Base-by-base conservation (phyloP, 2,113 vertebrate genomes). In the Pluvialis apricaria region DNA sequence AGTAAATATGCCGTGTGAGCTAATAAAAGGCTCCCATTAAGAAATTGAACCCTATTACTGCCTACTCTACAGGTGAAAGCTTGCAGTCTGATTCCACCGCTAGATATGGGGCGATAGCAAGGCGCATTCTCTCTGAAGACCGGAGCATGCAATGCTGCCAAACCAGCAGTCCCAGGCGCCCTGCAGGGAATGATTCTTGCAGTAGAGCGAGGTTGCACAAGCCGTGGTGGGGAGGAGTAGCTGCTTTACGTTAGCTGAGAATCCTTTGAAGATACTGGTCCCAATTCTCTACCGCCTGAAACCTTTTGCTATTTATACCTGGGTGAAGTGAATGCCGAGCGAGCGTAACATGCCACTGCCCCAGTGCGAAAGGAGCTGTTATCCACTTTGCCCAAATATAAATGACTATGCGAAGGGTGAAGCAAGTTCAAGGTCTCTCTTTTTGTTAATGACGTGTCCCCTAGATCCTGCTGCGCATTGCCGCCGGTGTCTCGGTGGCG, bases 1-100 rank as follows among this genome's bases (percentile, higher is more conserved):
- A 82, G 87, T 91, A 93, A 95, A 80, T 94, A 90, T 0, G 1
- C 81, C 68, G 71, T 47, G 81, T 82, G 79, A 96, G 65, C 88
- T 96, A 91, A 96, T 93, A 96, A 96, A 97, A 95, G 92, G 94
- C 90, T 97, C 68, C 73, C 69, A 76, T 96, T 94, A 94, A 94
- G 94, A 96, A 93, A 86, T 4, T 54, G 94, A 96, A 86, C 92
- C 87, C 88, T 96, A 49, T 86, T 96, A 88, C 92, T 86, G 88
- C 72, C 88, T 94, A 4, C 70, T 96, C 78, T 75, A 68, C 92
- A 93, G 84, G 70, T 95, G 96, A 90, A 95, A 96, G 84, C 94
- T 94, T 96, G 90, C 83, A 96, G 94, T 91, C 84, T 92, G 87
- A 94, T 96, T 86, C 95, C 66, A 82, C 80, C 38, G 36, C 80